Conservation (phyloP, 2,888 invertebrate genomes). For the Eupithecia insigniata region DNA sequence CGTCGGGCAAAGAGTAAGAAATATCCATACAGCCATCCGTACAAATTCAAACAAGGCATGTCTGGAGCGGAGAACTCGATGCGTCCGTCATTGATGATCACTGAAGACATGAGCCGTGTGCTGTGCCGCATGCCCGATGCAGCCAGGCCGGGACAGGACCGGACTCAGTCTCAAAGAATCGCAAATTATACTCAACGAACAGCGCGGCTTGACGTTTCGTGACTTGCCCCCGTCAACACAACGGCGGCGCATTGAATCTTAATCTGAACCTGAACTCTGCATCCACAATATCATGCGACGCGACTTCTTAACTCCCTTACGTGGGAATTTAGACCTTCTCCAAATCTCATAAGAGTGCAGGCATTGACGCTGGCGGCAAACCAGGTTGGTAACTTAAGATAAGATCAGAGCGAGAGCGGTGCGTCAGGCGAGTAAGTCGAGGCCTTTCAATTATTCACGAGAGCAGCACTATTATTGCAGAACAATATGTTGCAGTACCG, state of each 20-base stretch:
- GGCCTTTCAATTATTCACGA: conserved; percentile 74
- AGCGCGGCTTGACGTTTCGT: conserved; percentile 62
- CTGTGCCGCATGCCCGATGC: conserved; percentile 35
- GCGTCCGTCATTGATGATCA: conserved; percentile 1
- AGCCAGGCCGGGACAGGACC: conserved; percentile 20
- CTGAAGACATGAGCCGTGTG: conserved; percentile 33
- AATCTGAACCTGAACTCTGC: conserved; percentile 53
- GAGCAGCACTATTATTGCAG: conserved; percentile 62
- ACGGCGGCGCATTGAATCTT: conserved; percentile 70
- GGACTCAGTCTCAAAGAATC: conserved; percentile 32
- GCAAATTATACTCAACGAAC: conserved; percentile 42
- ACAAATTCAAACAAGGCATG: conserved; percentile 21
- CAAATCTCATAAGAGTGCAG: conserved; percentile 24
- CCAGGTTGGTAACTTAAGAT: conserved; percentile 53
- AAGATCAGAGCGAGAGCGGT: conserved; percentile 59
- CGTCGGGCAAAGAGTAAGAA: no score
- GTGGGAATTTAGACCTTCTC: conserved; percentile 47
- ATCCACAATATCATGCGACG: conserved; percentile 44
- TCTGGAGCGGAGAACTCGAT: neutral
- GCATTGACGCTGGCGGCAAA: conserved; percentile 32
- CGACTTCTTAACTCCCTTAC: conserved; percentile 32
- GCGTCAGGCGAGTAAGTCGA: conserved; percentile 56
- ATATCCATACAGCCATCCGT: no score
- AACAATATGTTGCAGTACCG: conserved; percentile 55
- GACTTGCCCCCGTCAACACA: conserved; percentile 70